Evolutionary conservation across 2,797 vertebrate species (phyloP).

Genomic region (Acanthiza pusilla): DNA sequence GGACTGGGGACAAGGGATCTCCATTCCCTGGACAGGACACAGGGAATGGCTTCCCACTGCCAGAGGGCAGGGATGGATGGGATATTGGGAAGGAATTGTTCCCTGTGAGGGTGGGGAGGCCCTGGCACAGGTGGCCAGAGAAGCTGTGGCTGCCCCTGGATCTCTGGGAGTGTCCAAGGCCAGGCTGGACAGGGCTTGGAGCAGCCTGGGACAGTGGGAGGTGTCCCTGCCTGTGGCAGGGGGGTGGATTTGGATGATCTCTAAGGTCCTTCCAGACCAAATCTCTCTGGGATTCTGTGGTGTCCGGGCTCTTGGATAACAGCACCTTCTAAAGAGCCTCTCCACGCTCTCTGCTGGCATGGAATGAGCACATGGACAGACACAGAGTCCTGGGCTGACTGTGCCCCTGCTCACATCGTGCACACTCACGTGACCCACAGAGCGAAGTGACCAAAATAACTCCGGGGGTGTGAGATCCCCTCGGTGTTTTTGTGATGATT

Average conservation of each 20-base stretch:
- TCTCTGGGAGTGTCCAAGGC: too few species aligned
- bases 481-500: not conserved
- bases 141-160: not conserved
- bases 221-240: not conserved
- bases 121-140: not conserved
- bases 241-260: not conserved
- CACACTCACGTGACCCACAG: not conserved
- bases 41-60: not conserved
- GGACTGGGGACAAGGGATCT: not conserved
- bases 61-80: not conserved
- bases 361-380: not conserved
- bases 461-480: not conserved
- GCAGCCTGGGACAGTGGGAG: not conserved
- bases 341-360: not conserved
- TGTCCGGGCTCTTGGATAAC: not conserved
- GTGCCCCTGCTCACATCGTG: not conserved
- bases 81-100: not conserved
- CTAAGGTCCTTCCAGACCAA: not conserved
- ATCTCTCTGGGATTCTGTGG: not conserved
- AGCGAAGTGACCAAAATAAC: not conserved
- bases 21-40: not conserved
- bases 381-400: not conserved
- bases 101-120: rapidly evolving
- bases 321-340: not conserved
- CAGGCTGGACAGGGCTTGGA: too few species aligned